Conservation (phyloP, 1,140 invertebrate species). For the Drosophila pseudoananassae region DNA sequence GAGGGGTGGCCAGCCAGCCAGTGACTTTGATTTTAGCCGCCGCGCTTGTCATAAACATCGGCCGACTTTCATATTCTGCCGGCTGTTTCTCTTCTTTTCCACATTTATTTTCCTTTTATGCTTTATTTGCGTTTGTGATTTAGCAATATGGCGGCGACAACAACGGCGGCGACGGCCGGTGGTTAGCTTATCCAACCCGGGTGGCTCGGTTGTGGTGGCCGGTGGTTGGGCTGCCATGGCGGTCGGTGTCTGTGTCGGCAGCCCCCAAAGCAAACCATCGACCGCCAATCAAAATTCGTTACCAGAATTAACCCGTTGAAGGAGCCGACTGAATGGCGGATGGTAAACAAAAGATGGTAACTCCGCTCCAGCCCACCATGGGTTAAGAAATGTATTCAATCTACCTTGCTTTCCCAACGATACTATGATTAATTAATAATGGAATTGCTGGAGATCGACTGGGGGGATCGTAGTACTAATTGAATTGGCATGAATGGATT, state of each 20-base stretch:
- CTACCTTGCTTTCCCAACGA: slow-evolving; percentile 50
- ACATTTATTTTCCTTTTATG: slow-evolving; percentile 61
- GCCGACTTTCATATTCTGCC: slow-evolving; percentile 75
- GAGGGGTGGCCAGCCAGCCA: slow-evolving; percentile 34
- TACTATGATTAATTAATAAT: slow-evolving; percentile 75
- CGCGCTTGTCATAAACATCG: slow-evolving; percentile 73
- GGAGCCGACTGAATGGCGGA: slow-evolving; percentile 2
- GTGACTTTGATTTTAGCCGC: slow-evolving; percentile 79
- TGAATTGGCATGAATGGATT: slow-evolving; percentile 49
- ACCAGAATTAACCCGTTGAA: slow-evolving; percentile 16
- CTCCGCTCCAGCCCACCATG: neutral
- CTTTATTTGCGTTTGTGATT: slow-evolving; percentile 79
- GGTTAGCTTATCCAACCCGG: slow-evolving; percentile 2
- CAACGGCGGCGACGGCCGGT: neutral
- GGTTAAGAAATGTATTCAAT: slow-evolving; percentile 16
- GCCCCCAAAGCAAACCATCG: slow-evolving; percentile 37
- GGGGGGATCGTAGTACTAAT: slow-evolving; percentile 35
- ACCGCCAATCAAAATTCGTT: slow-evolving; percentile 43
- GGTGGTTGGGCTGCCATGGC: slow-evolving; percentile 20
- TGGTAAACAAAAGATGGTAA: neutral
- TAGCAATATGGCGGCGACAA: slow-evolving; percentile 68
- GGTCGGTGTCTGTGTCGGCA: slow-evolving; percentile 22
- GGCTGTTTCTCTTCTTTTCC: slow-evolving; percentile 62
- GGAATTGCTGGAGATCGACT: slow-evolving; percentile 44
- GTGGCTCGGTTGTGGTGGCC: slow-evolving; percentile 22